These are phyloP conservation scores for Goniozus legneri DNA, from an alignment of 1,140 invertebrate genomes.

Conservation along the genomic window DNA sequence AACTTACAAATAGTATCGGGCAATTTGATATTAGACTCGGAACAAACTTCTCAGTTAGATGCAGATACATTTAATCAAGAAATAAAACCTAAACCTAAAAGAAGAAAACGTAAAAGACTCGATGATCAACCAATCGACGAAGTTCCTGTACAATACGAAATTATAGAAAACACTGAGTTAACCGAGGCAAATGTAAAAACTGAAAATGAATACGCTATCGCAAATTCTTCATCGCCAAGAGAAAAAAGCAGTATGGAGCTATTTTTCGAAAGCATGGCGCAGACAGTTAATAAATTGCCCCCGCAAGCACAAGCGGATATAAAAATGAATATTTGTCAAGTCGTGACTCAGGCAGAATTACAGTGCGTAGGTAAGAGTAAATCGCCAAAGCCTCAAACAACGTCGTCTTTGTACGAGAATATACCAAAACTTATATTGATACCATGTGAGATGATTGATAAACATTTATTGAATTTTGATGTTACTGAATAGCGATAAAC, in stretches of 20 bases:
- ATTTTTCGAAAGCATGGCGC: conserved; percentile 35
- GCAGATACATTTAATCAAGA: conserved; percentile 31
- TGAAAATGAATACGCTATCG: conserved; percentile 1
- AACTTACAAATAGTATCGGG: conserved; percentile 1
- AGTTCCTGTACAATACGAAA: conserved; percentile 3
- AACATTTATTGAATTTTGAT: too few species aligned
- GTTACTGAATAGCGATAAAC: too few species aligned
- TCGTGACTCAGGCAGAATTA: conserved; percentile 30
- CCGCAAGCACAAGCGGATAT: conserved; percentile 25
- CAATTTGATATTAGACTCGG: background rate
- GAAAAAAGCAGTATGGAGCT: conserved; percentile 21
- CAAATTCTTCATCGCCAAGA: too few species aligned
- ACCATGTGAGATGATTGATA: conserved; percentile 26
- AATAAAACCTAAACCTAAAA: conserved; percentile 45
- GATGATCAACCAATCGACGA: background rate
- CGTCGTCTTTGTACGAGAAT: conserved; percentile 16
- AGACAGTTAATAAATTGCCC: conserved; percentile 24
- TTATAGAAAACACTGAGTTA: background rate
- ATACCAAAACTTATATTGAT: conserved; percentile 23
- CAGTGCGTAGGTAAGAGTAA: conserved; percentile 12
- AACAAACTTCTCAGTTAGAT: conserved; percentile 16
- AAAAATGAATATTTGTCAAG: conserved; percentile 33
- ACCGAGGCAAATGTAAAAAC: conserved; percentile 5
- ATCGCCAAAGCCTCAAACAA: background rate
- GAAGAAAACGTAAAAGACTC: conserved; percentile 30